Conservation (phyloP, 2,113 vertebrate species). For the Ammodytes marinus region DNA sequence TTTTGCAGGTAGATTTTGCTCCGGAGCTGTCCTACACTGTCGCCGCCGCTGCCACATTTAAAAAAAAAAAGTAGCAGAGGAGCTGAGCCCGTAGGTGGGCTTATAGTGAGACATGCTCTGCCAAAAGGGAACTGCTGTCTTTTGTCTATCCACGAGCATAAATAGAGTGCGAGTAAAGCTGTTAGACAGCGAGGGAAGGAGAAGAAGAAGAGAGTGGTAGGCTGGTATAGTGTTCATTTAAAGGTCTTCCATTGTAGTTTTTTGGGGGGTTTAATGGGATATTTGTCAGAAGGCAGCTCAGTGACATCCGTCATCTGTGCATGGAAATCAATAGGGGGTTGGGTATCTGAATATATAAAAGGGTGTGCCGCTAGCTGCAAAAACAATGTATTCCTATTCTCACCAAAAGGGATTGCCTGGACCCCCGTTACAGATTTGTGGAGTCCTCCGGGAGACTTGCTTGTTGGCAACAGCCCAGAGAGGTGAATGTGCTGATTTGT, state of each 20-base stretch:
- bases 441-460: constrained; percentile 50
- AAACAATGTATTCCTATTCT: constrained; percentile 44
- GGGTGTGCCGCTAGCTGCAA: constrained; percentile 36
- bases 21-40: constrained; percentile 66
- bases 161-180: constrained; percentile 39
- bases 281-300: constrained; percentile 55
- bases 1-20: constrained; percentile 73
- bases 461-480: constrained; percentile 65
- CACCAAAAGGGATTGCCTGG: constrained; percentile 28
- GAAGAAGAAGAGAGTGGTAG: constrained; percentile 15
- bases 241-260: constrained; percentile 60
- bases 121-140: constrained; percentile 42
- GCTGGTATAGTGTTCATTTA: constrained; percentile 53
- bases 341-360: constrained; percentile 69
- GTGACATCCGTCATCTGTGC: constrained; percentile 74
- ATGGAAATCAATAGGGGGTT: constrained; percentile 74
- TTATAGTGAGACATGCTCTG: constrained; percentile 51
- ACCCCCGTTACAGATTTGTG: constrained; percentile 49
- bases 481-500: constrained; percentile 85
- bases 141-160: constrained; percentile 57
- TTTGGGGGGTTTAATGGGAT: constrained; percentile 73
- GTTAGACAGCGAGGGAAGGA: not conserved
- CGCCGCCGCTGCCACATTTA: constrained; percentile 66
- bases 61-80: constrained; percentile 57
- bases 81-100: constrained; percentile 47